Conservation (phyloP, 2,888 invertebrate genomes). For the Acronicta leporina region DNA sequence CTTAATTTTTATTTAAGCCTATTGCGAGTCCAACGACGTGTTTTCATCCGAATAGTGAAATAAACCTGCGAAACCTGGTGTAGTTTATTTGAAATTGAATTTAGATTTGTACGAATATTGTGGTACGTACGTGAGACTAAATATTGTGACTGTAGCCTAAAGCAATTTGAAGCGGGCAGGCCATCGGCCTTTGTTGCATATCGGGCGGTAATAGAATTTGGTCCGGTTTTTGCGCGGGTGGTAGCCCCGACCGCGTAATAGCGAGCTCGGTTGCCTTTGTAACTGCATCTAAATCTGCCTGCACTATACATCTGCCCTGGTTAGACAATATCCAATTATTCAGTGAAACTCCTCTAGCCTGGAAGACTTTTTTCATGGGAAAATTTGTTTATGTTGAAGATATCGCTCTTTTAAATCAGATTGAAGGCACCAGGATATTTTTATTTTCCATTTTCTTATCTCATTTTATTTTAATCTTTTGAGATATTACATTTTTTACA, state of each 20-base stretch:
- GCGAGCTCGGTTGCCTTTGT: conserved; percentile 84
- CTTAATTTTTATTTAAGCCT: conserved; percentile 2
- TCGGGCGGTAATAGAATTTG: conserved; percentile 88
- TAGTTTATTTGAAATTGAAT: conserved; percentile 70
- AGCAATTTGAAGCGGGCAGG: conserved; percentile 86
- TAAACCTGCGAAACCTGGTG: conserved; percentile 30
- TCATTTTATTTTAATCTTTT: too few species aligned
- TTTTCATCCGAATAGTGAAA: conserved; percentile 18
- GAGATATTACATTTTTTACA: too few species aligned
- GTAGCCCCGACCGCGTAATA: conserved; percentile 80
- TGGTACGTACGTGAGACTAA: conserved; percentile 77
- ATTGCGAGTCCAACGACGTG: conserved; percentile 7
- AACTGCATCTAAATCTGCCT: conserved; percentile 85
- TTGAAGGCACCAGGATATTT: too few species aligned
- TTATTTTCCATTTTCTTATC: too few species aligned
- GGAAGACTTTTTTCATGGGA: conserved; percentile 3
- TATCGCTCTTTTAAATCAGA: too few species aligned
- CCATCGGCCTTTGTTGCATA: conserved; percentile 88
- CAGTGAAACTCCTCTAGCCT: conserved; percentile 36
- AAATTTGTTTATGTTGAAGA: too few species aligned
- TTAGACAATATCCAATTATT: conserved; percentile 73
- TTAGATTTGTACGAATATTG: conserved; percentile 77
- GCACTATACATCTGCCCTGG: conserved; percentile 69
- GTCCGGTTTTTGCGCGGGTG: conserved; percentile 86
- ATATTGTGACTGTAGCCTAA: conserved; percentile 86